Evolutionary conservation across 1,140 invertebrate genomes (phyloP).

Genomic region (Trichonephila inaurata): DNA sequence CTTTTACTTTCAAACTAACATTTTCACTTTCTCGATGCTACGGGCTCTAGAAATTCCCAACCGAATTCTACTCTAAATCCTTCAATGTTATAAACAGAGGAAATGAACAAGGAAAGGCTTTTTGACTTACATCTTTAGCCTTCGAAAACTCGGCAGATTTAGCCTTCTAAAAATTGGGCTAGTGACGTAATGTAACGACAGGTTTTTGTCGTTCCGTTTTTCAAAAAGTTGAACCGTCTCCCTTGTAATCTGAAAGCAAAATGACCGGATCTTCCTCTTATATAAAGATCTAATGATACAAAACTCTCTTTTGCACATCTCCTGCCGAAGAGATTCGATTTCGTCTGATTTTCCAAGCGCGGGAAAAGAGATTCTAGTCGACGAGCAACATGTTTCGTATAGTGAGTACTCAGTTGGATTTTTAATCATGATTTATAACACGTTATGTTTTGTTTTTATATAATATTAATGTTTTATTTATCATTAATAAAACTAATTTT

Average conservation of each 20-base stretch:
- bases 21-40: neutral
- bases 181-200: conserved; percentile 55
- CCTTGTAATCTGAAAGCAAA: neutral
- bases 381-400: neutral
- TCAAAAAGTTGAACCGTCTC: neutral
- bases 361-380: neutral
- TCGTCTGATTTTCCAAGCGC: neutral
- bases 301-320: conserved; percentile 20
- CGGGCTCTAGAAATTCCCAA: too few relatives aligned
- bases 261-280: conserved; percentile 20
- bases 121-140: conserved; percentile 28
- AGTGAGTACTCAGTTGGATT: neutral
- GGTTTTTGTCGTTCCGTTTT: conserved; percentile 26
- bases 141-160: neutral
- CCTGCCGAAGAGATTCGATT: neutral
- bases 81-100: neutral
- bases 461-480: neutral
- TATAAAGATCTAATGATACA: conserved; percentile 36
- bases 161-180: conserved; percentile 37
- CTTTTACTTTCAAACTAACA: neutral
- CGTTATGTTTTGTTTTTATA: neutral
- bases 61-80: neutral
- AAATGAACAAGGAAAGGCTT: neutral
- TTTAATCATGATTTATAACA: neutral
- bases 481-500: neutral